Percentiles rank a stretch among this genome's conserved stretches.
Evolutionary conservation across 2,888 invertebrate species (phyloP).

Genomic region (Adelphocoris suturalis): DNA sequence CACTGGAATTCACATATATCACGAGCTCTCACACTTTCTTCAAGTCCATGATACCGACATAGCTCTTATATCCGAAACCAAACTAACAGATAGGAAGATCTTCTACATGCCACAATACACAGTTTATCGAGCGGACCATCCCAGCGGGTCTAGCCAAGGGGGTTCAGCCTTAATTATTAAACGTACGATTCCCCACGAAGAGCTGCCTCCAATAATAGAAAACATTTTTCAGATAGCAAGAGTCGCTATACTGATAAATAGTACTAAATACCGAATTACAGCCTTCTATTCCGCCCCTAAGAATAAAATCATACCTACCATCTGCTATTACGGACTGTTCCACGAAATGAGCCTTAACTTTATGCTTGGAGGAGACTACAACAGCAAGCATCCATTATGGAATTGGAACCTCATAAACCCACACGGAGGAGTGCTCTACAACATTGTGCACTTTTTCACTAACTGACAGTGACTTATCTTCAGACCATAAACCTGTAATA

Average conservation of each 20-base stretch:
- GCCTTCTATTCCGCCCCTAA: slow-evolving; percentile 11
- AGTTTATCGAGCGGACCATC: not conserved
- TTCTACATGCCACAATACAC: not conserved
- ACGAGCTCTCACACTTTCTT: too few species aligned
- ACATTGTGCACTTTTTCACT: not conserved
- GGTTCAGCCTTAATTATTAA: slow-evolving; percentile 1
- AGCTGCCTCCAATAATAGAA: not conserved
- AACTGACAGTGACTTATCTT: not conserved
- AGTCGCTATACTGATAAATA: not conserved
- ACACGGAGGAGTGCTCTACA: not conserved
- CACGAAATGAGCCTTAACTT: not conserved
- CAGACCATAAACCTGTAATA: not conserved
- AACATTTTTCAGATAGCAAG: not conserved
- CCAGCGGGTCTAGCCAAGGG: not conserved
- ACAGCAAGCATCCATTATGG: not conserved
- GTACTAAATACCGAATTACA: not conserved
- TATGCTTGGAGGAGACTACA: not conserved
- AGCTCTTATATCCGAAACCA: too few species aligned
- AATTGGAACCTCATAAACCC: not conserved
- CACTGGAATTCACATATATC: too few species aligned
- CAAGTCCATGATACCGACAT: too few species aligned
- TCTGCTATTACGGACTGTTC: not conserved
- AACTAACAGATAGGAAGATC: too few species aligned
- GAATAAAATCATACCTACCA: not conserved
- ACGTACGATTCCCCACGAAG: not conserved